Evolutionary conservation across 1,140 invertebrate genomes (phyloP), one percentile per base, ranked within the genome.

Genomic region (Oppia nitens): DNA sequence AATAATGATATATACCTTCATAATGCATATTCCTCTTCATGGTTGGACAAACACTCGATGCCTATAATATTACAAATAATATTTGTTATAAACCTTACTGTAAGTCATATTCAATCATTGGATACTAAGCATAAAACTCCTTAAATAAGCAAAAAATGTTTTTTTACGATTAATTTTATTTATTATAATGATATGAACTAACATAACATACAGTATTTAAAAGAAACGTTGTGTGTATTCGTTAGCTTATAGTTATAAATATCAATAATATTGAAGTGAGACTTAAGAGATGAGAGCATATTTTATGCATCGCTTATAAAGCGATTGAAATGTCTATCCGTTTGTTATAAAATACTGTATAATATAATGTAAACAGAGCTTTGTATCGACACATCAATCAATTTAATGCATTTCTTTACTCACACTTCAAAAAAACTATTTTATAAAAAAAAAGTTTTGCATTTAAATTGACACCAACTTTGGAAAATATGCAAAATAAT

Each of bases 1-100:
- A n/a, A n/a, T n/a, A n/a, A 66, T 71, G 49, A 47, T 26, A 24
- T n/a, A 53, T 58, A 57, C 53, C 24, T 64, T 64, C 51, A 32
- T 64, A 64, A 14, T 55, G 57, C 51, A 61, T 53, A 29, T 62
- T 54, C 3, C 28, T 53, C 50, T 60, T 58, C 63, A 64, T 64
- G 9, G 63, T 62, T n/a, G 63, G 63, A 57, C 63, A 64, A 20
- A 47, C 56, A 28, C 26, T 55, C n/a, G n/a, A n/a, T n/a, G n/a
- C n/a, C n/a, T n/a, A n/a, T n/a, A n/a, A n/a, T n/a, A n/a, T n/a
- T 51, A 51, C 60, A 58, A 45, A 49, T 54, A 59, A 12, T 47
- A 11, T 50, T 6, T 50, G 49, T 50, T 9, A 21, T 50, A 50
- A 50, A 21, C 4, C 12, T 20, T 11, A 21, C 24, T 21, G 49